Conservation (phyloP, 64 coral and sea anemone genomes). For the Pocillopora damicornis region DNA sequence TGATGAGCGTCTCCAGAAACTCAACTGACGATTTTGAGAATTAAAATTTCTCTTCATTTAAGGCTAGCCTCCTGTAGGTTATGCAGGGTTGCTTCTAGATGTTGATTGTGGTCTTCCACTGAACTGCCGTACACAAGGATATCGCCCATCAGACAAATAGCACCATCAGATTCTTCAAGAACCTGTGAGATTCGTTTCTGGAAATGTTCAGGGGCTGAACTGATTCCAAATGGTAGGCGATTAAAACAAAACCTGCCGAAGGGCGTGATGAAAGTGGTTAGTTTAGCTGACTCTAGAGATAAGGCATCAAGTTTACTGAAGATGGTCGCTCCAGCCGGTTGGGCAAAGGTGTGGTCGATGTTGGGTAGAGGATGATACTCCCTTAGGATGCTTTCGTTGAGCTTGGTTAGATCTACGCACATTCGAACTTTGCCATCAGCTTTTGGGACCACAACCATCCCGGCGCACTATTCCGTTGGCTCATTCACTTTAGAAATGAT, state of each 20-base stretch:
- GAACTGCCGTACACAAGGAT: not conserved
- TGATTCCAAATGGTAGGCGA: slow-evolving; percentile 15
- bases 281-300: not conserved
- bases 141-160: slow-evolving; percentile 1
- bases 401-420: not conserved
- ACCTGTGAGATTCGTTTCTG: not conserved
- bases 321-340: not conserved
- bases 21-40: slow-evolving; percentile 12
- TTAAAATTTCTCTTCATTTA: slow-evolving; percentile 5
- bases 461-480: too few species aligned
- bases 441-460: too few species aligned
- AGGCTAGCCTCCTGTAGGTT: slow-evolving; percentile 6
- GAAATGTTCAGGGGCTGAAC: slow-evolving; percentile 14
- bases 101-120: not conserved
- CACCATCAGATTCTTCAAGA: not conserved
- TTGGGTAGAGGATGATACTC: not conserved
- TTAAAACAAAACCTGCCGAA: slow-evolving; percentile 2
- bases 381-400: slow-evolving; percentile 13
- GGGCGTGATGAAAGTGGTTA: not conserved
- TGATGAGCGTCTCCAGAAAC: not conserved
- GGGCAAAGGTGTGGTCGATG: not conserved
- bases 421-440: too few species aligned
- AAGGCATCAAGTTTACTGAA: not conserved
- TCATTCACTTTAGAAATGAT: too few species aligned
- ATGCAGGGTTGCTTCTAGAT: not conserved